Evolutionary conservation across 2,797 vertebrate genomes (phyloP).

Genomic region (Sphenopsis melanotis): DNA sequence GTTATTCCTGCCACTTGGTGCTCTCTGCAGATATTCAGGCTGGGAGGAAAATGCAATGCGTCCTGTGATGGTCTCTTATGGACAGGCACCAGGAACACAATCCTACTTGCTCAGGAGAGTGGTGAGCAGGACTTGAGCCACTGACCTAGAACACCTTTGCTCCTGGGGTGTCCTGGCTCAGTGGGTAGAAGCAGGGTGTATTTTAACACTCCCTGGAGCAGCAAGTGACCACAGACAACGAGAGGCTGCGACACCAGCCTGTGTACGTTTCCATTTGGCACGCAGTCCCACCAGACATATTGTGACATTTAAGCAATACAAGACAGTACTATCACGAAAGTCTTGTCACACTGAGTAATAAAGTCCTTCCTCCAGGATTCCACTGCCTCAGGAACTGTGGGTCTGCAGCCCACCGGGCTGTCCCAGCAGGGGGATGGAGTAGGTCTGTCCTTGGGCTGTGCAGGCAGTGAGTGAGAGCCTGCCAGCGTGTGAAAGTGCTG

Average conservation of each 20-base stretch:
- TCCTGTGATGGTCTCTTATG: neutral
- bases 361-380: neutral
- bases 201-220: neutral
- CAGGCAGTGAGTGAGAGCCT: neutral
- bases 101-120: neutral
- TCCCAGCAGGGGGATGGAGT: neutral
- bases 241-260: neutral
- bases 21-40: neutral
- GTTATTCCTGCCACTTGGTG: neutral
- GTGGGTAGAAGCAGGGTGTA: neutral
- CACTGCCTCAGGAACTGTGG: neutral
- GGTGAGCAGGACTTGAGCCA: neutral
- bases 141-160: neutral
- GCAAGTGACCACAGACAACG: accelerated
- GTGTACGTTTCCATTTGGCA: neutral
- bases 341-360: neutral
- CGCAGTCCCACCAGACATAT: accelerated
- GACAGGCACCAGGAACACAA: neutral
- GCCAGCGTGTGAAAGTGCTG: accelerated
- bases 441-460: neutral
- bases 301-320: neutral
- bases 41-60: neutral
- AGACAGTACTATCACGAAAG: neutral
- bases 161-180: neutral
- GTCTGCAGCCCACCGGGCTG: neutral